Conservation (phyloP, 2,797 vertebrate genomes). For the Loriculus beryllinus region DNA sequence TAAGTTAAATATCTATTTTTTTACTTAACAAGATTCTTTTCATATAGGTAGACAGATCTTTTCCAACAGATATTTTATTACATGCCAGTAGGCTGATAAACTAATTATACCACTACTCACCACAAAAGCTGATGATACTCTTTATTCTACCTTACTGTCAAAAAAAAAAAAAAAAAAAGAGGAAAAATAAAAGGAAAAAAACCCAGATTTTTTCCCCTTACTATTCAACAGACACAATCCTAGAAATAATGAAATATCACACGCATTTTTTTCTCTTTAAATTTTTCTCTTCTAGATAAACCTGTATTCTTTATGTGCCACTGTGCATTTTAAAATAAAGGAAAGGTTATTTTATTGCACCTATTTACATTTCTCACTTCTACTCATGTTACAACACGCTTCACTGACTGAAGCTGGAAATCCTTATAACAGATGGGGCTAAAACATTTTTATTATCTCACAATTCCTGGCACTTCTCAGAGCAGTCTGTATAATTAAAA, state of each 20-base stretch:
- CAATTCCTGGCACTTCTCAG: neutral
- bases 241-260: neutral
- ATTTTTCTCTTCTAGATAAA: neutral
- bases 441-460: neutral
- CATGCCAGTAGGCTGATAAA: neutral
- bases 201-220: fast-evolving
- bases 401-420: neutral
- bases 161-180: neutral
- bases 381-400: neutral
- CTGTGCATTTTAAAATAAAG: neutral
- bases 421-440: neutral
- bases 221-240: neutral
- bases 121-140: neutral
- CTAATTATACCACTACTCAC: neutral
- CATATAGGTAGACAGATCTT: neutral
- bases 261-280: neutral
- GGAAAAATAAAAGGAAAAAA: fast-evolving
- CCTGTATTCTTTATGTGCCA: neutral
- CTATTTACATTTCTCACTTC: neutral
- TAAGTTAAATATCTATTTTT: fast-evolving
- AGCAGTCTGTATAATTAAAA: neutral
- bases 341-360: neutral
- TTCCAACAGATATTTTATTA: neutral
- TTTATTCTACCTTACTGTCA: neutral
- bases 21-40: neutral